Conservation (phyloP, 2,797 vertebrate genomes). For the Sphenodon punctatus region DNA sequence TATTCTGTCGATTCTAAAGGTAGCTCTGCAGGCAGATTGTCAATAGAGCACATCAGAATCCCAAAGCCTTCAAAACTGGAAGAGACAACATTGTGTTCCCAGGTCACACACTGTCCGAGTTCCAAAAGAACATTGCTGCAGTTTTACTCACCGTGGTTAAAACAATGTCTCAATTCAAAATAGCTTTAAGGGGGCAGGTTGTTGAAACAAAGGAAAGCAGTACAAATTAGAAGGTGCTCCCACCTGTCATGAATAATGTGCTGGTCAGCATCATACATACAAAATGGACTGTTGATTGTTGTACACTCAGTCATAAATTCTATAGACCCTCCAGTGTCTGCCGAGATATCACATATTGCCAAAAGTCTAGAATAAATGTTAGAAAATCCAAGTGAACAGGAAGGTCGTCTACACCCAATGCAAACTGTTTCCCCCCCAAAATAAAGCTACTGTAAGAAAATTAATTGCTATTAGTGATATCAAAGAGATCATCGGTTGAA, state of each 20-base stretch:
- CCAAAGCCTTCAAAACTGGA: constrained; percentile 92
- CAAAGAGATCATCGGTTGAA: background rate
- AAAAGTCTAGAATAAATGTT: constrained; percentile 80
- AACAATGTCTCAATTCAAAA: background rate
- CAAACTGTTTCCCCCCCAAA: too few relatives aligned
- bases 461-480: background rate
- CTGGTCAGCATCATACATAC: constrained; percentile 96
- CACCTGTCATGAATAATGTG: constrained; percentile 95
- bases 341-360: constrained; percentile 97
- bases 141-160: background rate
- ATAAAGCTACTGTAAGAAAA: too few relatives aligned
- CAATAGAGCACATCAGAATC: constrained; percentile 98
- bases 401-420: background rate
- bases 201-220: background rate
- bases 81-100: constrained; percentile 41
- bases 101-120: background rate
- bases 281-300: constrained; percentile 94
- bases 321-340: constrained; percentile 95
- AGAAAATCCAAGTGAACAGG: background rate
- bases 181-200: background rate
- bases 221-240: background rate
- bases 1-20: constrained; percentile 96
- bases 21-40: constrained; percentile 96
- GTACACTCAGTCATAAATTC: constrained; percentile 98
- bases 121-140: background rate